Percentiles rank a stretch among this genome's conserved stretches.
Evolutionary conservation across 2,888 invertebrate genomes (phyloP).

Genomic region (Patella caerulea): DNA sequence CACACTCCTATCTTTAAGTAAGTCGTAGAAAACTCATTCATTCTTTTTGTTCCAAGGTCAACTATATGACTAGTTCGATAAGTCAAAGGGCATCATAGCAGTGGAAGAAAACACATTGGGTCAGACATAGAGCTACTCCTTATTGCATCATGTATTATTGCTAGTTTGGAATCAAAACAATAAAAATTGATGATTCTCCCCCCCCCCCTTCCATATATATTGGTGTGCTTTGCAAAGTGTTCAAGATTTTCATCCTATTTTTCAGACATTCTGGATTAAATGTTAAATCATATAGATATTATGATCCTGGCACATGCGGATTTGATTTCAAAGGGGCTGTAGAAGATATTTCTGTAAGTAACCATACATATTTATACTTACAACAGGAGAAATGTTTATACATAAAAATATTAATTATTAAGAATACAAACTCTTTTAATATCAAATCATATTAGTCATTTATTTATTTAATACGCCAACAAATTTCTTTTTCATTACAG

Average conservation of each 20-base stretch:
- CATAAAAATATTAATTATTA: too few relatives aligned
- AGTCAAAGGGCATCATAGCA: too few relatives aligned
- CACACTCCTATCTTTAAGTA: constrained; percentile 93
- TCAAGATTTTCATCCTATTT: constrained; percentile 15
- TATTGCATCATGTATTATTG: background rate
- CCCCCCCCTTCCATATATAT: background rate
- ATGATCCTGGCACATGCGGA: constrained; percentile 92
- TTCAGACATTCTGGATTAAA: constrained; percentile 82
- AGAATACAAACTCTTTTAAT: background rate
- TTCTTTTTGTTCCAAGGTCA: background rate
- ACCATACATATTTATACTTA: too few relatives aligned
- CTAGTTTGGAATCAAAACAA: too few relatives aligned
- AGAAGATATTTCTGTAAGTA: constrained; percentile 81
- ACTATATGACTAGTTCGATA: too few relatives aligned
- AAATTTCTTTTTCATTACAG: constrained; percentile 74
- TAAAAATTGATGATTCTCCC: background rate
- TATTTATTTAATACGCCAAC: background rate
- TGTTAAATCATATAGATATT: constrained; percentile 93
- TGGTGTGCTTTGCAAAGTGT: background rate
- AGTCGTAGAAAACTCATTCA: constrained; percentile 42
- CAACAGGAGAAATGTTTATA: too few relatives aligned
- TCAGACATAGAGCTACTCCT: too few relatives aligned
- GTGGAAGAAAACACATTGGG: too few relatives aligned
- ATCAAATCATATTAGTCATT: background rate
- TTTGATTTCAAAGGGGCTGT: constrained; percentile 91